These are phyloP conservation scores for Peucedramus taeniatus DNA, from an alignment of 2,113 vertebrate species.

Conservation along the genomic window DNA sequence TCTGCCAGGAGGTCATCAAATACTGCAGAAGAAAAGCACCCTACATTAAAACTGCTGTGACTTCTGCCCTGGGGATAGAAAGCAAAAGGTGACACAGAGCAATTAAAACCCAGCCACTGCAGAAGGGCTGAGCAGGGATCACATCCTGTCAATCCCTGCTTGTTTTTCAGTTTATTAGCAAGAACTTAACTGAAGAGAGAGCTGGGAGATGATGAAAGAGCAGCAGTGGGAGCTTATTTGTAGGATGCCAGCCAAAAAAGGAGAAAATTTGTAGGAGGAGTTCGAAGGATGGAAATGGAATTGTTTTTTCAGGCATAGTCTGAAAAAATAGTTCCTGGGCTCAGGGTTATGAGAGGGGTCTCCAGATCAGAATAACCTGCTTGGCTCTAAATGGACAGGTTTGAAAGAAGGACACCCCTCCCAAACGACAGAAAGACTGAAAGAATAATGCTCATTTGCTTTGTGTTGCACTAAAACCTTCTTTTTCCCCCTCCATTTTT, in stretches of 20 bases:
- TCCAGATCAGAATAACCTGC: background rate
- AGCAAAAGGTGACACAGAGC: background rate
- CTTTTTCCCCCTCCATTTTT: background rate
- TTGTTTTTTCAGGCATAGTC: background rate
- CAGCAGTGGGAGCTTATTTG: background rate
- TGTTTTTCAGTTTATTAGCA: background rate
- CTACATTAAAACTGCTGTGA: fast-evolving
- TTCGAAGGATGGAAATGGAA: background rate
- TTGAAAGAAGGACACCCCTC: fast-evolving
- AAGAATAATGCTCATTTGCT: background rate
- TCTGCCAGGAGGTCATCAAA: background rate
- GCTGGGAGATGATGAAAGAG: background rate
- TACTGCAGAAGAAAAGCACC: background rate
- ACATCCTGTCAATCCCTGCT: background rate
- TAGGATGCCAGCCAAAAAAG: background rate
- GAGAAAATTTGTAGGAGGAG: background rate
- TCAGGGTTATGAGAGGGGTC: background rate
- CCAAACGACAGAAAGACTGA: background rate
- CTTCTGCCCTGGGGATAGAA: background rate
- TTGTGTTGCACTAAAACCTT: background rate
- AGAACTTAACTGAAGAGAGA: background rate
- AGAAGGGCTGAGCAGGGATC: background rate
- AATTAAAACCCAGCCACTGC: background rate
- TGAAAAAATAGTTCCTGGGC: background rate
- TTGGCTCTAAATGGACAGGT: background rate